Conservation (phyloP, 1,140 invertebrate species). For the Drosophila yakuba region DNA sequence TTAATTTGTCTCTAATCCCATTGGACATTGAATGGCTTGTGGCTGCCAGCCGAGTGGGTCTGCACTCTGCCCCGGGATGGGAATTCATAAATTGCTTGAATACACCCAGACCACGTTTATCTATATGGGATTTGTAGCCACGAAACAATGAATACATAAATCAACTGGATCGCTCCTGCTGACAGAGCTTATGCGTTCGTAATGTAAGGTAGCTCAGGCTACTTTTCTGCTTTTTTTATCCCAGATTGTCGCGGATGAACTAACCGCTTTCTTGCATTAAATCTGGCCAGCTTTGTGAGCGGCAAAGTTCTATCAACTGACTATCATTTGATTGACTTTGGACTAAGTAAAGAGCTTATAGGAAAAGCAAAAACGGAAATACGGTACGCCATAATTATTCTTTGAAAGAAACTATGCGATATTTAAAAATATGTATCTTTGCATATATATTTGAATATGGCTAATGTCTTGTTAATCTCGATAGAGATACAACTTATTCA, state of each 20-base stretch:
- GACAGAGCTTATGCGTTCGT: slow-evolving; percentile 46
- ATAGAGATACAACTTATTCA: too few species aligned
- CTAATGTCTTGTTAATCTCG: too few species aligned
- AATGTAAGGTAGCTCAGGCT: background rate
- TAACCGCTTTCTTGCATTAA: background rate
- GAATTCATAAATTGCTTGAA: slow-evolving; percentile 69
- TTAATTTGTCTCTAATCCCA: slow-evolving; percentile 82
- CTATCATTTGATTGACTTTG: too few species aligned
- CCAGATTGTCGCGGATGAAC: background rate
- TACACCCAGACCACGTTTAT: slow-evolving; percentile 31
- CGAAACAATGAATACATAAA: slow-evolving; percentile 57
- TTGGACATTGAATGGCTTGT: slow-evolving; percentile 60
- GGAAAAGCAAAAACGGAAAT: too few species aligned
- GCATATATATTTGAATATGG: too few species aligned
- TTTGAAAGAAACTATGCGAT: too few species aligned
- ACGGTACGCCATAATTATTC: too few species aligned
- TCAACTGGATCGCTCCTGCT: slow-evolving; percentile 54
- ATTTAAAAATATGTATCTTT: too few species aligned
- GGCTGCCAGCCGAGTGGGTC: slow-evolving; percentile 18
- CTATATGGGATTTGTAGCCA: slow-evolving; percentile 41
- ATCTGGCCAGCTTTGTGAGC: background rate
- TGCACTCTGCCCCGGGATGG: slow-evolving; percentile 14
- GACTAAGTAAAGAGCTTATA: background rate
- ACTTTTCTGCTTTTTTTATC: background rate
- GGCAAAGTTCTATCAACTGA: background rate